Conservation (phyloP, 2,888 invertebrate genomes). For the Scaeva pyrastri region DNA sequence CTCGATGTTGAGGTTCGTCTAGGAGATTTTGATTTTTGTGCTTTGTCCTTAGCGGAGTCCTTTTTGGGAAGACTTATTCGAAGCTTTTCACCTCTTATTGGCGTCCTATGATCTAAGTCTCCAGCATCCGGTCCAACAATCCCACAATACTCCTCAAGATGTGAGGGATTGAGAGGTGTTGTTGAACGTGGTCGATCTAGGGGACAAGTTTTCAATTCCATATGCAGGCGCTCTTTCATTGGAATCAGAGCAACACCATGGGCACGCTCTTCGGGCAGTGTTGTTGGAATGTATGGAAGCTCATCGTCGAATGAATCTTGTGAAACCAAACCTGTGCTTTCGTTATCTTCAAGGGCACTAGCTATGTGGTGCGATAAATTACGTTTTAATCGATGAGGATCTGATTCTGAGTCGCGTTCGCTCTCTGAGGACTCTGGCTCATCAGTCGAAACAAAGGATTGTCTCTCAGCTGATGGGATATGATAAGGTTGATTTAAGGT, state of each 20-base stretch:
- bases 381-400: conserved; percentile 80
- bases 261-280: conserved; percentile 93
- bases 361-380: conserved; percentile 85
- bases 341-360: conserved; percentile 86
- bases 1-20: conserved; percentile 84
- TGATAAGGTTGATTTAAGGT: conserved; percentile 40
- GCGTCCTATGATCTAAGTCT: conserved; percentile 70
- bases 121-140: conserved; percentile 81
- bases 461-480: conserved; percentile 77
- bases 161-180: conserved; percentile 89
- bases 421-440: conserved; percentile 88
- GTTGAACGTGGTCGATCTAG: conserved; percentile 90
- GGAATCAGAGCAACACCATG: conserved; percentile 92
- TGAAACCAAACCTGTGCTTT: conserved; percentile 90
- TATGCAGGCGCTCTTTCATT: conserved; percentile 88
- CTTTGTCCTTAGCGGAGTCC: conserved; percentile 83
- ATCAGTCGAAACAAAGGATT: conserved; percentile 83
- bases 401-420: conserved; percentile 88
- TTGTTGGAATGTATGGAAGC: conserved; percentile 95
- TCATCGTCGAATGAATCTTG: conserved; percentile 94
- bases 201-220: conserved; percentile 88
- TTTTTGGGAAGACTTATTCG: conserved; percentile 89
- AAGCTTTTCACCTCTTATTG: conserved; percentile 86
- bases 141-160: conserved; percentile 89
- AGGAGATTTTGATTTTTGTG: conserved; percentile 85